Conservation (phyloP, 2,797 vertebrate genomes). For the Ciconia nigra region DNA sequence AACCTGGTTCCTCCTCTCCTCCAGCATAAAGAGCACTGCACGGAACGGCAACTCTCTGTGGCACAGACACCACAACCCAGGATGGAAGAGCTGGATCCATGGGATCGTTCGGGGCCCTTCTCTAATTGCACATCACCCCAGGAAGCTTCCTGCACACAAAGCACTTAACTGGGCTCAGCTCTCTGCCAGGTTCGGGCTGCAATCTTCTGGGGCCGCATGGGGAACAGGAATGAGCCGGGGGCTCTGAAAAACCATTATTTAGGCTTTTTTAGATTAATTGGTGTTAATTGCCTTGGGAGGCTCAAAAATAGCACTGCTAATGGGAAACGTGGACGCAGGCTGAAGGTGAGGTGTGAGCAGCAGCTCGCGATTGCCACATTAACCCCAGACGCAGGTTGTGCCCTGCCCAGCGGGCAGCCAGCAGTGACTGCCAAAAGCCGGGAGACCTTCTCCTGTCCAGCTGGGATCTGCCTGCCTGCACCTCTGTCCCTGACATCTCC, state of each 20-base stretch:
- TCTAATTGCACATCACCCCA: background rate
- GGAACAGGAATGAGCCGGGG: background rate
- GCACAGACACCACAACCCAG: background rate
- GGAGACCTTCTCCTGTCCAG: background rate
- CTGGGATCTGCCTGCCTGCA: background rate
- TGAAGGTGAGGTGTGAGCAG: background rate
- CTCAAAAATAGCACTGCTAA: slow-evolving; percentile 31
- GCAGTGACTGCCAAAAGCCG: background rate
- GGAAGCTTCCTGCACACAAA: rapidly evolving
- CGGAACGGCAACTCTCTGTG: background rate
- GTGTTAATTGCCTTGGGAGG: slow-evolving; percentile 47
- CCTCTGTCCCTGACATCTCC: background rate
- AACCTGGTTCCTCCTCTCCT: background rate
- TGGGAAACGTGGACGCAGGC: background rate
- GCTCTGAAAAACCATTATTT: background rate
- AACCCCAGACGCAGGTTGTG: background rate
- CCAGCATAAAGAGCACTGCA: rapidly evolving
- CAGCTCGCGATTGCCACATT: rapidly evolving
- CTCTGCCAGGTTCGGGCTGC: background rate
- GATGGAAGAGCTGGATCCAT: background rate
- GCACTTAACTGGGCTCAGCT: background rate
- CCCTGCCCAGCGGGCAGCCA: background rate
- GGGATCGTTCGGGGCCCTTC: background rate
- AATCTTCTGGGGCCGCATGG: background rate
- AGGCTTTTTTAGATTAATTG: slow-evolving; percentile 18